These are phyloP conservation scores for Lithophane semibrunnea DNA, from an alignment of 2,888 invertebrate genomes.

Conservation along the genomic window DNA sequence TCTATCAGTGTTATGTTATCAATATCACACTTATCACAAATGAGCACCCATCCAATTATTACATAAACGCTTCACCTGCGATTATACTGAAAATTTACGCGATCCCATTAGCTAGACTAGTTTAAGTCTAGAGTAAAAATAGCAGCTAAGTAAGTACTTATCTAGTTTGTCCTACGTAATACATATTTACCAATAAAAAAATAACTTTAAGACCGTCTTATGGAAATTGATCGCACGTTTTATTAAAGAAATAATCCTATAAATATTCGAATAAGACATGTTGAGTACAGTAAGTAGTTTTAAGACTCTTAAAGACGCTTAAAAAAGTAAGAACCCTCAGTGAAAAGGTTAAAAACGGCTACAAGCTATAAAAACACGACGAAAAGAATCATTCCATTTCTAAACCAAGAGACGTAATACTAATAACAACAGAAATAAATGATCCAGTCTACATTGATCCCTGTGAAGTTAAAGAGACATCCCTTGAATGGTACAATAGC, in stretches of 20 bases:
- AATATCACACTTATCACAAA: conserved; percentile 40
- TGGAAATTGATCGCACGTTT: conserved; percentile 31
- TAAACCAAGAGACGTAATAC: conserved; percentile 74
- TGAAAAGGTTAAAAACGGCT: conserved; percentile 52
- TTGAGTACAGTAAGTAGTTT: conserved; percentile 10
- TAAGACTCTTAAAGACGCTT: conserved; percentile 18
- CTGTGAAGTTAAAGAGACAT: conserved; percentile 54
- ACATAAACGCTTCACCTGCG: conserved; percentile 55
- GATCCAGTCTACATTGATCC: conserved; percentile 73
- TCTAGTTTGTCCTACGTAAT: background rate
- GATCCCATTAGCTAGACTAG: conserved; percentile 46
- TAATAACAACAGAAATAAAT: conserved; percentile 77
- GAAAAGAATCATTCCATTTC: conserved; percentile 73
- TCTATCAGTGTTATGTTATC: conserved; percentile 12
- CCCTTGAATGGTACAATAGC: conserved; percentile 38
- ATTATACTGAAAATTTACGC: conserved; percentile 57
- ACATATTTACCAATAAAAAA: conserved; percentile 27
- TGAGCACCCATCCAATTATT: conserved; percentile 60
- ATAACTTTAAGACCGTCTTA: conserved; percentile 28
- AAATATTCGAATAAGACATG: conserved; percentile 29
- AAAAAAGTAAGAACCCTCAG: conserved; percentile 26
- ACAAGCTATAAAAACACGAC: conserved; percentile 64
- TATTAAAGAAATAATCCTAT: conserved; percentile 30
- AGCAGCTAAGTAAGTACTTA: conserved; percentile 9
- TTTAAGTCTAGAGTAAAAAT: conserved; percentile 49